Conservation (phyloP, 2,888 invertebrate genomes). For the Erannis defoliaria region DNA sequence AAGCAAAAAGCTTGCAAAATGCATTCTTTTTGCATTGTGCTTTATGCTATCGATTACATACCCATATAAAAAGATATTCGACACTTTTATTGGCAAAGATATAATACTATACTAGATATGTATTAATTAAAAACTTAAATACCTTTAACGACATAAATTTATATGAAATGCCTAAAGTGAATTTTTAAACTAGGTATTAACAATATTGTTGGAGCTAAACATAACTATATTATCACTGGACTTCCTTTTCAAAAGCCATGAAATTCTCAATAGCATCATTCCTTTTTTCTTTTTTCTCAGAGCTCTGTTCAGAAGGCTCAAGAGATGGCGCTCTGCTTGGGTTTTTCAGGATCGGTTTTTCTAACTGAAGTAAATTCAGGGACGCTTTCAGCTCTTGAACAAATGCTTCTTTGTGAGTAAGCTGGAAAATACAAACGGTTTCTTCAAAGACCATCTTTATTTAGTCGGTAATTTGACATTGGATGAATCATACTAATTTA, state of each 20-base stretch:
- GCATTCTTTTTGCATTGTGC: too few species aligned
- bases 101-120: too few species aligned
- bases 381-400: constrained; percentile 81
- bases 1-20: too few species aligned
- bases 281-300: constrained; percentile 52
- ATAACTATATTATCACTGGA: constrained; percentile 41
- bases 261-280: constrained; percentile 64
- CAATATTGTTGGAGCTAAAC: background rate
- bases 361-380: constrained; percentile 75
- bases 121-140: too few species aligned
- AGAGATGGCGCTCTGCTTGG: constrained; percentile 76
- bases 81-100: too few species aligned
- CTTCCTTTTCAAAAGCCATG: constrained; percentile 71
- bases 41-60: too few species aligned
- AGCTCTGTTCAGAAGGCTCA: constrained; percentile 51
- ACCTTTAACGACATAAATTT: too few species aligned
- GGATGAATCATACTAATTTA: too few species aligned
- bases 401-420: constrained; percentile 84
- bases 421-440: constrained; percentile 64
- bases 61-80: too few species aligned
- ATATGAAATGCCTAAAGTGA: too few species aligned
- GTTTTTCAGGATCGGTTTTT: constrained; percentile 77
- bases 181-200: background rate
- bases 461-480: too few species aligned
- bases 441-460: too few species aligned